phyloP scores from a whole-genome alignment of 2,888 invertebrate species.

The Thalpophila matura region DNA sequence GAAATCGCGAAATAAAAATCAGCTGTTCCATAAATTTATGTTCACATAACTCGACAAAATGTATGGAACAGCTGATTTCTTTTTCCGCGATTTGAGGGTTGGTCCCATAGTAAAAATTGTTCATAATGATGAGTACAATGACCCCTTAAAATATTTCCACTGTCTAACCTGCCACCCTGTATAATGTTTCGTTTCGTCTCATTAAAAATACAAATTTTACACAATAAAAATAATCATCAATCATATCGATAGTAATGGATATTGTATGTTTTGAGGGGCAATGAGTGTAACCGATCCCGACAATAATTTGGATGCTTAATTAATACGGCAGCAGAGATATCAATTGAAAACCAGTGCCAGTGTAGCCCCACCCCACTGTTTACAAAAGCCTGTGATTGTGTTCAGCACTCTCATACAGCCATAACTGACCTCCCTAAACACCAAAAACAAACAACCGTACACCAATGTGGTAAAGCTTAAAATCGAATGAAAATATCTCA shows the following conservation, averaged over 20 bases:
- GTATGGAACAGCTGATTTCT: too few relatives aligned
- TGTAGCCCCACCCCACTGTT: constrained; percentile 20
- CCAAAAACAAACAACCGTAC: constrained; percentile 1
- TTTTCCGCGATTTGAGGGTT: too few relatives aligned
- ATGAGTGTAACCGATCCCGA: constrained; percentile 5
- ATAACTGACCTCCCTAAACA: not conserved
- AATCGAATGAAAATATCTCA: not conserved
- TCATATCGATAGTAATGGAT: constrained; percentile 29
- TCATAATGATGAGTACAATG: too few relatives aligned
- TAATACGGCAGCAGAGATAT: constrained; percentile 23
- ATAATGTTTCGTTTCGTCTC: too few relatives aligned
- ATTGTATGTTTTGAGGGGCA: constrained; percentile 9
- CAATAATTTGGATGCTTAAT: constrained; percentile 30
- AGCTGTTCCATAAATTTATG: too few relatives aligned
- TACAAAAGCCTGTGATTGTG: constrained; percentile 23
- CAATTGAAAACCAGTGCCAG: constrained; percentile 32
- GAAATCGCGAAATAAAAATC: too few relatives aligned
- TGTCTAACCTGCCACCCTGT: not conserved
- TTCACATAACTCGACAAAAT: too few relatives aligned
- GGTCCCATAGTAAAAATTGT: too few relatives aligned
- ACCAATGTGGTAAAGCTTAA: not conserved
- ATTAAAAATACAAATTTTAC: too few relatives aligned
- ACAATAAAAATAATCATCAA: constrained; percentile 12
- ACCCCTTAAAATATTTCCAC: too few relatives aligned
- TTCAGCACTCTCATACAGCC: constrained; percentile 7